phyloP scores from a whole-genome alignment of 2,888 invertebrate species.

The Bunonema sp. region DNA sequence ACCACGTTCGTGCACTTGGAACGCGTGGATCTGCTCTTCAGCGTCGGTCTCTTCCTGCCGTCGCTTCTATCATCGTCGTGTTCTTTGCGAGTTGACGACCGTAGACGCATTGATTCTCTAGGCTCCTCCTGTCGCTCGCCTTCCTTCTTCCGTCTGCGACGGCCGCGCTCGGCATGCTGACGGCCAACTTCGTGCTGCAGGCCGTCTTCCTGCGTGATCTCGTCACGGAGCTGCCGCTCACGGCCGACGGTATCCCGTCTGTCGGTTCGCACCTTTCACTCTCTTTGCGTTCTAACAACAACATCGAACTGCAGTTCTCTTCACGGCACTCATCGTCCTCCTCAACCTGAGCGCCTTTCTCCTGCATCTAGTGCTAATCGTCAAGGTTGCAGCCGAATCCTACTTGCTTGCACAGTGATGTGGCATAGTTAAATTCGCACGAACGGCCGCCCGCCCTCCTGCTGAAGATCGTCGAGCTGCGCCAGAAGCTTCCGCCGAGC shows the following conservation, averaged over 20 bases:
- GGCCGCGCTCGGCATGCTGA: not conserved
- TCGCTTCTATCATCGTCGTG: too few relatives aligned
- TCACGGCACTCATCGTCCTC: too few relatives aligned
- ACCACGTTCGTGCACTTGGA: constrained; percentile 9
- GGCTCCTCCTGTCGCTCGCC: not conserved
- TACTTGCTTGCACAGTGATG: too few relatives aligned
- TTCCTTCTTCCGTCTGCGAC: not conserved
- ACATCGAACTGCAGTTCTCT: too few relatives aligned
- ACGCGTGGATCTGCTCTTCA: constrained; percentile 10
- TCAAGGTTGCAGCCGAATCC: too few relatives aligned
- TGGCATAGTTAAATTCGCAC: too few relatives aligned
- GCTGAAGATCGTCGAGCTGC: too few relatives aligned
- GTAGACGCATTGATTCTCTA: not conserved
- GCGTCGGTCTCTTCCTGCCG: constrained; percentile 8
- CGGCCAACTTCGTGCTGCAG: constrained; percentile 16
- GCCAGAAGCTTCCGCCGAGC: too few relatives aligned
- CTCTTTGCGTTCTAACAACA: too few relatives aligned
- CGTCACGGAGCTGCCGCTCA: constrained; percentile 14
- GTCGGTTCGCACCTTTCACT: not conserved
- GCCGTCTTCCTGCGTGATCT: constrained; percentile 23
- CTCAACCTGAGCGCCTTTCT: too few relatives aligned
- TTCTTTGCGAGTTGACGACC: not conserved
- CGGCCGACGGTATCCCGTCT: constrained; percentile 11
- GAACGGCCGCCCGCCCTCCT: too few relatives aligned
- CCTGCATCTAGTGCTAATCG: too few relatives aligned